phyloP scores from a whole-genome alignment of 2,888 invertebrate species.

The Allophyes oxyacanthae region DNA sequence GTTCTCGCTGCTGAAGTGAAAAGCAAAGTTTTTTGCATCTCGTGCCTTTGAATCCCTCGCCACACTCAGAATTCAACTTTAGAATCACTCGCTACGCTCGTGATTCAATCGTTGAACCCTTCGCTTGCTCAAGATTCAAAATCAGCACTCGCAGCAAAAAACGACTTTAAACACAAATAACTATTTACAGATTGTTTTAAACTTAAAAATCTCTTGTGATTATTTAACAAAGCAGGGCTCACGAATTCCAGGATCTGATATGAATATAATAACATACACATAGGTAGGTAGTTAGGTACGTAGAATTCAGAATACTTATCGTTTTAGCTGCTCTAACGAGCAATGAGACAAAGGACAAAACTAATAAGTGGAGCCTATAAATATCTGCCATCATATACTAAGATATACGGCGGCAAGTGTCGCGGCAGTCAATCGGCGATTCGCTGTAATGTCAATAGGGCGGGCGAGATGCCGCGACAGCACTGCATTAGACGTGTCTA shows the following conservation, averaged over 20 bases:
- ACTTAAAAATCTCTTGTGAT: too few species aligned
- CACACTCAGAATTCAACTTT: too few species aligned
- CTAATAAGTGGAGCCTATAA: not conserved
- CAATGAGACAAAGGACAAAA: not conserved
- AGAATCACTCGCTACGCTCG: too few species aligned
- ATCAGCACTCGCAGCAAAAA: too few species aligned
- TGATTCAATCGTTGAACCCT: too few species aligned
- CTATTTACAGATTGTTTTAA: too few species aligned
- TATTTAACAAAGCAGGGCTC: not conserved
- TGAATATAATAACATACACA: not conserved
- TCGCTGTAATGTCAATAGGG: slow-evolving; percentile 27
- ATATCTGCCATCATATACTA: slow-evolving; percentile 3
- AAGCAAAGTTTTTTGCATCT: too few species aligned
- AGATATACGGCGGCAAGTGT: slow-evolving; percentile 20
- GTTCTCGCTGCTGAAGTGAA: too few species aligned
- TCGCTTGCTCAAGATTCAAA: too few species aligned
- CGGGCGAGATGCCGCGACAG: slow-evolving; percentile 23
- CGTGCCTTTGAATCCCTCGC: too few species aligned
- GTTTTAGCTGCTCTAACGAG: not conserved
- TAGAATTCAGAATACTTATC: not conserved
- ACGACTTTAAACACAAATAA: too few species aligned
- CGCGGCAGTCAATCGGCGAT: slow-evolving; percentile 17
- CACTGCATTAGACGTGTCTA: slow-evolving; percentile 13
- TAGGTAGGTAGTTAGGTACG: too few species aligned
- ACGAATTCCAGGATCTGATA: not conserved